These are phyloP conservation scores for Limanda limanda DNA, from an alignment of 2,113 vertebrate species.

Conservation along the genomic window DNA sequence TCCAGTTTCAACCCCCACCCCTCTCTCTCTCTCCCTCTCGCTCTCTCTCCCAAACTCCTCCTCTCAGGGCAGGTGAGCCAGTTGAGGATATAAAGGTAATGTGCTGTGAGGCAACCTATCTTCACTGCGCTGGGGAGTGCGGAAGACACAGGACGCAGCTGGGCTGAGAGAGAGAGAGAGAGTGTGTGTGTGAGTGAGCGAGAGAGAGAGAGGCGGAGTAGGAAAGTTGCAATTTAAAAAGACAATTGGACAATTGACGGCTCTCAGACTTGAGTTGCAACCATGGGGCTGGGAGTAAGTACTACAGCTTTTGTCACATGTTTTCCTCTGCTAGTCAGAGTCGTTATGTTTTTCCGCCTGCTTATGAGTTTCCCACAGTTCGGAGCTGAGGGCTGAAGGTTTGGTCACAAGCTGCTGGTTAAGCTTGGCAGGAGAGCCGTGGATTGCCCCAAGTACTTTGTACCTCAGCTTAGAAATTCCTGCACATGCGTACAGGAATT, in stretches of 20 bases:
- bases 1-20: slow-evolving; percentile 27
- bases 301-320: slow-evolving; percentile 50
- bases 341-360: slow-evolving; percentile 4
- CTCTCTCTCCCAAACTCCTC: slow-evolving; percentile 36
- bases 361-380: slow-evolving; percentile 1
- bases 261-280: slow-evolving; percentile 66
- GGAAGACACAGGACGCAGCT: slow-evolving; percentile 36
- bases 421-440: neutral
- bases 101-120: slow-evolving; percentile 45
- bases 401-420: slow-evolving; percentile 26
- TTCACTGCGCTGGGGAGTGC: slow-evolving; percentile 68
- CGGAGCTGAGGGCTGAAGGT: slow-evolving; percentile 9
- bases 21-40: no score
- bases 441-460: slow-evolving; percentile 27
- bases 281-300: slow-evolving; percentile 85
- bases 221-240: slow-evolving; percentile 73
- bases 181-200: slow-evolving; percentile 46
- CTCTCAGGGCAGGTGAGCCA: slow-evolving; percentile 66
- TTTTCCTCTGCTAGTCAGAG: slow-evolving; percentile 18
- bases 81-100: slow-evolving; percentile 74
- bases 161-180: slow-evolving; percentile 41
- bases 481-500: neutral
- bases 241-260: slow-evolving; percentile 69
- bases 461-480: slow-evolving; percentile 20
- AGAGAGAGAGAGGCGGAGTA: slow-evolving; percentile 70